These are phyloP conservation scores for Xestia ashworthii DNA, from an alignment of 2,888 invertebrate species.

Conservation along the genomic window DNA sequence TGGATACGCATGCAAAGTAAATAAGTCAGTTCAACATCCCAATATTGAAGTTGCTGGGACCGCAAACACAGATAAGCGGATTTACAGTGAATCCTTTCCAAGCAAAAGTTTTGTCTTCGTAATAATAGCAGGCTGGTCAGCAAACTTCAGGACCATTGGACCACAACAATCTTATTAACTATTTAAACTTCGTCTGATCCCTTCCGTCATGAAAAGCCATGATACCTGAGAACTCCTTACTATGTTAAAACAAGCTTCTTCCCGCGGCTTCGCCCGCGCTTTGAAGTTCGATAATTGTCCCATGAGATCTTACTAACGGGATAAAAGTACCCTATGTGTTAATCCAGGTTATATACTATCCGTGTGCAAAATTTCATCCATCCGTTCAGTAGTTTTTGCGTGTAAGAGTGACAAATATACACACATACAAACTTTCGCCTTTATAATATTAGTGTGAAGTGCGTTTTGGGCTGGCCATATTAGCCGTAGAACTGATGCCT, in stretches of 20 bases:
- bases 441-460: too few species aligned
- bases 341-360: too few species aligned
- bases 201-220: not conserved
- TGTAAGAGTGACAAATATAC: too few species aligned
- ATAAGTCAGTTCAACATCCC: not conserved
- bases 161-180: conserved; percentile 4
- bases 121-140: not conserved
- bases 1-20: not conserved
- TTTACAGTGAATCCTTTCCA: not conserved
- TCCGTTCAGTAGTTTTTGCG: too few species aligned
- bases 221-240: not conserved
- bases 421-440: too few species aligned
- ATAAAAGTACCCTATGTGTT: not conserved
- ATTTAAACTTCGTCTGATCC: not conserved
- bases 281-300: too few species aligned
- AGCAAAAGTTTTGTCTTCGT: not conserved
- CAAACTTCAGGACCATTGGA: not conserved
- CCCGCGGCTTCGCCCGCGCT: too few species aligned
- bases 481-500: too few species aligned
- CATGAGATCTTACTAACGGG: too few species aligned
- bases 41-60: not conserved
- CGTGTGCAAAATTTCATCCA: too few species aligned
- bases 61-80: not conserved
- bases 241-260: not conserved
- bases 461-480: too few species aligned